Conservation (phyloP, 1,140 invertebrate genomes). For the Drosophila pseudoananassae region DNA sequence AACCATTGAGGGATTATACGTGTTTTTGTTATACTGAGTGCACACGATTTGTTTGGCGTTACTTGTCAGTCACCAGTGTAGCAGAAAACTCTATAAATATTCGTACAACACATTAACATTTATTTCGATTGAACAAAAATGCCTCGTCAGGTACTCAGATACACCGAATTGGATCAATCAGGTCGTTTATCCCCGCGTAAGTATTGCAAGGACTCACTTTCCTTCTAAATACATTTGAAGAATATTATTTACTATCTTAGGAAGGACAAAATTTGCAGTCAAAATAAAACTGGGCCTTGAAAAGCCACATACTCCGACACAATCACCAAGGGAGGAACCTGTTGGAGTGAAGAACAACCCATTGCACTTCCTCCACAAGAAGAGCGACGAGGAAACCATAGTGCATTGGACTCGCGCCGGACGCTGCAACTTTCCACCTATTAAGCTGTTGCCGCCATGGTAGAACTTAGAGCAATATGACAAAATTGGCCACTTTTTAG, state of each 20-base stretch:
- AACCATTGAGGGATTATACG: conserved; percentile 38
- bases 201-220: background rate
- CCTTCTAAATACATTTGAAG: background rate
- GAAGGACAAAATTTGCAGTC: conserved; percentile 29
- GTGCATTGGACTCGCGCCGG: conserved; percentile 54
- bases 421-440: conserved; percentile 16
- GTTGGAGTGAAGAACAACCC: conserved; percentile 16
- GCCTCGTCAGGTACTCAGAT: conserved; percentile 23
- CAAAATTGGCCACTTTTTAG: background rate
- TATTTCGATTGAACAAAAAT: conserved; percentile 39
- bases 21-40: conserved; percentile 13
- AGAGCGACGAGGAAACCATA: conserved; percentile 13
- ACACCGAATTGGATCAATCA: background rate
- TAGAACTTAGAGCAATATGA: conserved; percentile 5
- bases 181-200: conserved; percentile 18
- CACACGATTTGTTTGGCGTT: conserved; percentile 40
- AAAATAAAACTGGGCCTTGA: conserved; percentile 6
- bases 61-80: conserved; percentile 28
- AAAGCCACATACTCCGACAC: background rate
- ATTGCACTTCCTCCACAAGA: conserved; percentile 6
- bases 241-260: background rate
- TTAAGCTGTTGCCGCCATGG: conserved; percentile 60
- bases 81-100: conserved; percentile 25
- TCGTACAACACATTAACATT: conserved; percentile 4
- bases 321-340: conserved; percentile 13